phyloP scores from a whole-genome alignment of 2,797 vertebrate species.

The Artibeus jamaicensis region DNA sequence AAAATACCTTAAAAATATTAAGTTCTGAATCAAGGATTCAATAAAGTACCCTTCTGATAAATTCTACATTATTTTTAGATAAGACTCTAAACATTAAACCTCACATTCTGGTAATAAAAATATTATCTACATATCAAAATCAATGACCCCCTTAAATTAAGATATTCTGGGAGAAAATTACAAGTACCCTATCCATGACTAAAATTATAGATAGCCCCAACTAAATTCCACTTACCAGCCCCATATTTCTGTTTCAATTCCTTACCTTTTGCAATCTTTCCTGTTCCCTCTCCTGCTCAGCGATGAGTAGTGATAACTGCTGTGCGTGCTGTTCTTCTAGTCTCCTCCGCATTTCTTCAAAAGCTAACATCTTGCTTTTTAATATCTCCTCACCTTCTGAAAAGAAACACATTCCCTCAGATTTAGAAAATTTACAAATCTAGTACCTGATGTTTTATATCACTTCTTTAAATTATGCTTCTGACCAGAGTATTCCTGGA shows the following conservation, averaged over 20 bases:
- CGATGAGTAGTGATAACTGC: conserved; percentile 90
- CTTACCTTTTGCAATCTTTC: conserved; percentile 89
- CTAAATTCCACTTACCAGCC: not conserved
- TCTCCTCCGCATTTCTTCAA: conserved; percentile 91
- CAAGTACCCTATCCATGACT: not conserved
- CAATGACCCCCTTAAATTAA: not conserved
- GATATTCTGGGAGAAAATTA: not conserved
- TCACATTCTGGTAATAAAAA: conserved; percentile 38
- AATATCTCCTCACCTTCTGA: conserved; percentile 83
- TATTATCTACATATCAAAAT: conserved; percentile 5
- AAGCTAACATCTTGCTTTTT: conserved; percentile 87
- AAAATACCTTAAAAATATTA: conserved; percentile 37
- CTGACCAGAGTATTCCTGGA: not conserved
- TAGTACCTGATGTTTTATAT: not conserved
- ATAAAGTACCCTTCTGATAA: not conserved
- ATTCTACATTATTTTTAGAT: conserved; percentile 31
- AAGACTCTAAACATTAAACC: conserved; percentile 14
- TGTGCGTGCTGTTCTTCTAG: conserved; percentile 92
- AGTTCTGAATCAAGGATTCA: conserved; percentile 33
- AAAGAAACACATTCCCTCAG: conserved; percentile 32
- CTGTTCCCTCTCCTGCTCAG: conserved; percentile 93
- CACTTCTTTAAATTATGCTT: not conserved
- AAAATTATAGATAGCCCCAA: not conserved
- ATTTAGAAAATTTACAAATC: conserved; percentile 5
- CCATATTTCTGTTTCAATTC: not conserved